A percentile compares a stretch with the other conserved stretches of the same genome.
Evolutionary conservation across 2,113 vertebrate species (phyloP).

Genomic region (Xenus cinereus): DNA sequence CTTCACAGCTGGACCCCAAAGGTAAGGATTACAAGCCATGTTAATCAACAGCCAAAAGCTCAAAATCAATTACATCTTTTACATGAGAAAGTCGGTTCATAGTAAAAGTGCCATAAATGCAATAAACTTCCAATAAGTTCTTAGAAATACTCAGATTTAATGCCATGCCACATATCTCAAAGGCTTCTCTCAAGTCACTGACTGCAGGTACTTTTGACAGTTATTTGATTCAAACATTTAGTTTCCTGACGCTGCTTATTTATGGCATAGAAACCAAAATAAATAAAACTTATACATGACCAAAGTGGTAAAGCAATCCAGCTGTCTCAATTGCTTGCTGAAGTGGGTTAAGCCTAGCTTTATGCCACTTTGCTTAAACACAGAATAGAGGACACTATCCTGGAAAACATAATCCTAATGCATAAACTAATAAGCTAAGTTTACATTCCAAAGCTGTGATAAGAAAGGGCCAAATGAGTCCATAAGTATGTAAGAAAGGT

Average conservation of each 20-base stretch:
- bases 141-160: neutral
- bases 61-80: neutral
- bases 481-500: neutral
- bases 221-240: neutral
- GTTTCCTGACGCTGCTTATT: neutral
- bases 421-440: neutral
- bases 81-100: neutral
- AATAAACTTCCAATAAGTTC: neutral
- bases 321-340: neutral
- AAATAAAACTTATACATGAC: neutral
- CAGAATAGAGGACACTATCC: neutral
- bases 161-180: neutral
- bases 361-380: neutral
- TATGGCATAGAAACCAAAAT: neutral
- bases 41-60: neutral
- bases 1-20: neutral
- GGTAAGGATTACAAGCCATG: neutral
- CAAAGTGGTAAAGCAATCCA: neutral
- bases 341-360: conserved; percentile 10
- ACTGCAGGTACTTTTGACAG: neutral
- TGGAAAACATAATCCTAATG: neutral
- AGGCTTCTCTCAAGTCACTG: neutral
- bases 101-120: neutral
- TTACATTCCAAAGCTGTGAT: neutral
- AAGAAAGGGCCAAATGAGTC: neutral